Conservation (phyloP, 1,140 invertebrate genomes). For the Drosophila leontia region DNA sequence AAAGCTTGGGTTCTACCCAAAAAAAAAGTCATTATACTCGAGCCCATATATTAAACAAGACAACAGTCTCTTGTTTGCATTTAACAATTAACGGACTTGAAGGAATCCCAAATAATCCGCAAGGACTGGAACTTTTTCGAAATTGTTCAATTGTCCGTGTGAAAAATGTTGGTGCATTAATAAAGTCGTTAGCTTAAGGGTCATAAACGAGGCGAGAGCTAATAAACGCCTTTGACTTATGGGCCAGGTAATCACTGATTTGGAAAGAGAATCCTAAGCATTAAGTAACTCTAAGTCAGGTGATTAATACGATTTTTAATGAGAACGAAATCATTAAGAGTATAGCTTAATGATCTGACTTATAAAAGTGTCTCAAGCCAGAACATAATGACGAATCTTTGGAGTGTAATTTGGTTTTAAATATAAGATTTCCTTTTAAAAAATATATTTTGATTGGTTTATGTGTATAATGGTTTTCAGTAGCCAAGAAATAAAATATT, state of each 20-base stretch:
- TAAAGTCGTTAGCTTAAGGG: conserved; percentile 34
- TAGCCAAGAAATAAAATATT: neutral
- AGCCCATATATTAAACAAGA: conserved; percentile 39
- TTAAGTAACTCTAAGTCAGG: neutral
- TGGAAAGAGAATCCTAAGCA: neutral
- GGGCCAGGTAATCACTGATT: conserved; percentile 30
- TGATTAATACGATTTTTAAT: conserved; percentile 5
- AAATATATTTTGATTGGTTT: neutral
- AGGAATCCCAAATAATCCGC: conserved; percentile 23
- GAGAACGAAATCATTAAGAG: neutral
- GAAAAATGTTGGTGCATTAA: conserved; percentile 25
- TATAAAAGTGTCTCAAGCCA: neutral
- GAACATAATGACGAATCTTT: neutral
- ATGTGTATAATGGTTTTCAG: neutral
- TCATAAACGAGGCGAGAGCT: conserved; percentile 27
- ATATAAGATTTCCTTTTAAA: too few relatives aligned
- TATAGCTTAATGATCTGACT: neutral
- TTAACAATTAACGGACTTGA: conserved; percentile 68
- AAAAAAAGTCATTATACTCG: conserved; percentile 57
- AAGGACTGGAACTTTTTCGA: conserved; percentile 12
- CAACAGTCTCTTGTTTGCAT: conserved; percentile 51
- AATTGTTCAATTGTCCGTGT: conserved; percentile 61
- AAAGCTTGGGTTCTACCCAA: conserved; percentile 10
- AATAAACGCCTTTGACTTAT: conserved; percentile 44
- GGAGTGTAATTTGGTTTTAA: too few relatives aligned